Percentiles rank a stretch among this genome's conserved stretches.
These are phyloP conservation scores for Oreochromis niloticus DNA, from an alignment of 2,113 vertebrate species.

Conservation along the genomic window DNA sequence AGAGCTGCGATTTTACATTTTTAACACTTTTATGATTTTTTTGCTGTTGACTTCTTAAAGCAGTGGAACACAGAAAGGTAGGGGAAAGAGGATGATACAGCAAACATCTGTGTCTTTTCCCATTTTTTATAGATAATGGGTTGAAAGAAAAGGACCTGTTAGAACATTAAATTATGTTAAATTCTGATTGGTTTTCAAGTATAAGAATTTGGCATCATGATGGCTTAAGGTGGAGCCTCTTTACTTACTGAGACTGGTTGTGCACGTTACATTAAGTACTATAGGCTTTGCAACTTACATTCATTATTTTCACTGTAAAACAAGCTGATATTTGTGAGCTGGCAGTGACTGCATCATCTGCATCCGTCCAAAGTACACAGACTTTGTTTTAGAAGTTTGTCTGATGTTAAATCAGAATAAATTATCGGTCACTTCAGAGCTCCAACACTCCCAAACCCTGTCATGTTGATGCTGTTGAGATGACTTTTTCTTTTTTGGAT, in stretches of 20 bases:
- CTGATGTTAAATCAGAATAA: not conserved
- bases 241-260: constrained; percentile 58
- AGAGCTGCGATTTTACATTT: not conserved
- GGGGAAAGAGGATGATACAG: constrained; percentile 55
- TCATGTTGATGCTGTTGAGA: constrained; percentile 50
- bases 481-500: constrained; percentile 38
- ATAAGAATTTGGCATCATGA: constrained; percentile 31
- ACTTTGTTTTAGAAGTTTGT: not conserved
- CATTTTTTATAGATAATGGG: not conserved
- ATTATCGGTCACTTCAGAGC: not conserved
- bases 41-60: not conserved
- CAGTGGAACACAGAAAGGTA: constrained; percentile 35
- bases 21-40: not conserved
- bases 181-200: constrained; percentile 26
- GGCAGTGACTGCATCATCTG: not conserved
- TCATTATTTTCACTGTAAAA: not conserved
- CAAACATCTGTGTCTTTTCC: not conserved
- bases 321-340: not conserved
- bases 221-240: constrained; percentile 54
- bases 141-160: constrained; percentile 10
- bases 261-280: not conserved
- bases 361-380: constrained; percentile 31
- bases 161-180: not conserved
- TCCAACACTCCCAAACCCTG: constrained; percentile 3
- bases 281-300: not conserved